A percentile compares a stretch with the other conserved stretches of the same genome.
These are phyloP conservation scores for Synanthedon andrenaeformis DNA, from an alignment of 2,888 invertebrate species.

Conservation along the genomic window DNA sequence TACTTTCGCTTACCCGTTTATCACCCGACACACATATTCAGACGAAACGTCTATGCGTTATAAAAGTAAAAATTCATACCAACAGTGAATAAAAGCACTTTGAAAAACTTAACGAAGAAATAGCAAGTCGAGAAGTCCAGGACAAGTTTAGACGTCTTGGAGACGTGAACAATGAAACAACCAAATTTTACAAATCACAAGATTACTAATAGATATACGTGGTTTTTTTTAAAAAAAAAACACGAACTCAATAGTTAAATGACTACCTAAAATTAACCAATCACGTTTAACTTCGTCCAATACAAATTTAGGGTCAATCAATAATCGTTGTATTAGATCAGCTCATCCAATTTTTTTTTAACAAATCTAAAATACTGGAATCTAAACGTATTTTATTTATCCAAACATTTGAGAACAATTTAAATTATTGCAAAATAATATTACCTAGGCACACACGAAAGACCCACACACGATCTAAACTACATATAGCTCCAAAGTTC, in stretches of 20 bases:
- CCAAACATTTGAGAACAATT: slow-evolving; percentile 12
- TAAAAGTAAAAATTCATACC: slow-evolving; percentile 14
- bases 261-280: too few relatives aligned
- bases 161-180: slow-evolving; percentile 19
- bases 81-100: slow-evolving; percentile 12
- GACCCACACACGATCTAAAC: slow-evolving; percentile 2
- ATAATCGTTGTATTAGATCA: slow-evolving; percentile 56
- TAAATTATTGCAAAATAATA: slow-evolving; percentile 13
- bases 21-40: slow-evolving; percentile 49
- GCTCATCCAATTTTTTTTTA: slow-evolving; percentile 40
- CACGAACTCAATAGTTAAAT: too few relatives aligned
- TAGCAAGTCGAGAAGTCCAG: slow-evolving; percentile 5
- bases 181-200: slow-evolving; percentile 36
- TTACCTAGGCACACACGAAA: slow-evolving; percentile 9
- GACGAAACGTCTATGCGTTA: slow-evolving; percentile 12
- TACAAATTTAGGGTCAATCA: slow-evolving; percentile 1
- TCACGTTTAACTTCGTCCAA: neutral
- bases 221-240: too few relatives aligned
- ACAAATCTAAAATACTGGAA: slow-evolving; percentile 14
- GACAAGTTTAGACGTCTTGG: slow-evolving; percentile 1
- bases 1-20: slow-evolving; percentile 57
- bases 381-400: slow-evolving; percentile 3
- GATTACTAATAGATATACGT: slow-evolving; percentile 6
- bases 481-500: slow-evolving; percentile 7
- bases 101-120: slow-evolving; percentile 7